Base-by-base conservation (phyloP, 2,113 vertebrate genomes). In the Apaloderma vittatum region DNA sequence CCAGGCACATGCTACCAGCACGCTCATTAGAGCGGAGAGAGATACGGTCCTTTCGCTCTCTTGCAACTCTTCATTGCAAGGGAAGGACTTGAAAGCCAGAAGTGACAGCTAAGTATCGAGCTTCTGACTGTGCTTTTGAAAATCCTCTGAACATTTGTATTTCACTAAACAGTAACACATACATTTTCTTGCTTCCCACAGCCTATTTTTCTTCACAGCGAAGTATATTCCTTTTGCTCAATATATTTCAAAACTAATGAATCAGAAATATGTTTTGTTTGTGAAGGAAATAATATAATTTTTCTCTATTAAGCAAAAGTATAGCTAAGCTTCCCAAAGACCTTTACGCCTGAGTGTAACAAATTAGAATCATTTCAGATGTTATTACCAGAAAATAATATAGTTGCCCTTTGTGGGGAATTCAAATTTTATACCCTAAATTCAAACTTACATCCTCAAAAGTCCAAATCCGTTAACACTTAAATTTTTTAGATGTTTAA, bases 51-150 rank as follows among this genome's bases (percentile, higher is more conserved):
- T 36, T 61, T 74, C 54, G 29, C 26, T 86, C 12, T 86, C 55
- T 61, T 77, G n/a, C 43, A 77, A 18, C 37, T 37, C 32, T 51
- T 43, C 21, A 57, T 58, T n/a, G 37, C 6, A 4, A 67, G 24
- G n/a, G n/a, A 59, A 80, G 34, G 29, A 83, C 68, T 67, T 70
- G 48, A 84, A 70, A 78, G 54, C 21, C 11, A 30, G 40, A 61
- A 75, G 54, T 26, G 52, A 61, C 45, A 81, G 32, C 3, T 30
- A 19, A 84, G 29, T 27, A 63, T 22, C 0, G 0, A 85, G 49
- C 23, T 79, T 81, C 70, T 76, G 45, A 48, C 23, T 11, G 12
- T 37, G 29, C 24, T 51, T 91, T 77, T 71, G 55, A 63, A 94
- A 89, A 74, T 34, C 27, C 16, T n/a, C 37, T 29, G 32, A 66